phyloP scores from a whole-genome alignment of 2,113 vertebrate species.

The Grus americana region DNA sequence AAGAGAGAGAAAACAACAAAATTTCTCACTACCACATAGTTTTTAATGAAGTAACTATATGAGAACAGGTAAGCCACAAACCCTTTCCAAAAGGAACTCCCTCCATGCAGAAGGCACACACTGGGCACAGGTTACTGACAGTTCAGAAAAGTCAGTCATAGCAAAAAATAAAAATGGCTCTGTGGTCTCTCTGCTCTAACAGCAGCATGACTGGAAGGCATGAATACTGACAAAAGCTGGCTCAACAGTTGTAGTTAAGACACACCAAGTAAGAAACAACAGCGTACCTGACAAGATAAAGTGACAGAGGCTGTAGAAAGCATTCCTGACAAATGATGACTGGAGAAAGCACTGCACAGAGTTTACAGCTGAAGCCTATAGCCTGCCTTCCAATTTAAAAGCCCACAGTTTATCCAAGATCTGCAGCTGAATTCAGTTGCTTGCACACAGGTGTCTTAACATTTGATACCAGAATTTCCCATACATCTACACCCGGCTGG shows the following conservation, averaged over 20 bases:
- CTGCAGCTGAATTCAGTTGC: neutral
- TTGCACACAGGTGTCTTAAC: neutral
- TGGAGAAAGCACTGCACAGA: neutral
- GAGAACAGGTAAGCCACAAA: neutral
- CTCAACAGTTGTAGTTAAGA: neutral
- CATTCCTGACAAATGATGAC: neutral
- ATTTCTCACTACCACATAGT: neutral
- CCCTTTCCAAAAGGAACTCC: neutral
- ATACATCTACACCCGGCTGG: neutral
- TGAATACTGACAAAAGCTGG: neutral
- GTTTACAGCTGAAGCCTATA: neutral
- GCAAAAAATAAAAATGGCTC: neutral
- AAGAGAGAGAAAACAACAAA: neutral
- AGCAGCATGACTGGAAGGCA: slow-evolving; percentile 10
- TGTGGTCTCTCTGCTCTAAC: neutral
- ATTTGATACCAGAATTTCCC: neutral
- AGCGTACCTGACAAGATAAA: neutral
- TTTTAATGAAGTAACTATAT: neutral
- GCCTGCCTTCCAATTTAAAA: neutral
- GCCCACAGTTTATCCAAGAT: neutral
- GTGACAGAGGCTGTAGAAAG: neutral
- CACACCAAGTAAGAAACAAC: neutral
- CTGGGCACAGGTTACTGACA: neutral
- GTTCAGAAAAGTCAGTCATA: neutral
- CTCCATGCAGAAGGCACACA: neutral